phyloP scores from a whole-genome alignment of 2,113 vertebrate species.

The Typhlomys cinereus region DNA sequence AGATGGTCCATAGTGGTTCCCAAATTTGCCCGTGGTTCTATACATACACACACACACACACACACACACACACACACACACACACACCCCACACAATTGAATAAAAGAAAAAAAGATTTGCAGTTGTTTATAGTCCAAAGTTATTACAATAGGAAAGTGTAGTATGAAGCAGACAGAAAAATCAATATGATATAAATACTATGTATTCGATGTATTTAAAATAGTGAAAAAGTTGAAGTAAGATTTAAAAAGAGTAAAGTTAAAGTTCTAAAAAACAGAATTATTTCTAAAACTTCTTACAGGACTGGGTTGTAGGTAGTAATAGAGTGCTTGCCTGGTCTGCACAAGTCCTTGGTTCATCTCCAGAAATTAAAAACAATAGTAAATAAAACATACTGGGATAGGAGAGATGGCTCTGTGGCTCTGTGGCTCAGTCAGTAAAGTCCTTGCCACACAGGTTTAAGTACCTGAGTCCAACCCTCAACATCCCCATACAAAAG shows the following conservation, averaged over 20 bases:
- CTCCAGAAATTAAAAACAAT: background rate
- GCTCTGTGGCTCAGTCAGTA: no score
- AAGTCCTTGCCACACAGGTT: background rate
- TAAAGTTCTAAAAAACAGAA: no score
- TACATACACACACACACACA: no score
- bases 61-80: no score
- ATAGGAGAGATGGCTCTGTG: background rate
- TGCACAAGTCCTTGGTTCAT: background rate
- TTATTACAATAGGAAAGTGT: background rate
- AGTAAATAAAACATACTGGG: no score
- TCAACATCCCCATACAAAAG: background rate
- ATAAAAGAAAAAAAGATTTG: background rate
- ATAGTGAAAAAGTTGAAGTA: background rate
- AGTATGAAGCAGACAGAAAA: background rate
- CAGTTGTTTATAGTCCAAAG: background rate
- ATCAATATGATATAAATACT: background rate
- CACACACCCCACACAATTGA: no score
- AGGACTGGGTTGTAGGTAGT: background rate
- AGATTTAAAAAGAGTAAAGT: background rate
- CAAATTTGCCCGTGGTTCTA: no score
- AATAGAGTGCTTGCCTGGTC: no score
- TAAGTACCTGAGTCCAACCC: background rate
- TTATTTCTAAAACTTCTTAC: background rate
- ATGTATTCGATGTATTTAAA: background rate
- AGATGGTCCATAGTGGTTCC: no score